These are phyloP conservation scores for Aeoliscus strigatus DNA, from an alignment of 2,797 vertebrate genomes.

Conservation along the genomic window DNA sequence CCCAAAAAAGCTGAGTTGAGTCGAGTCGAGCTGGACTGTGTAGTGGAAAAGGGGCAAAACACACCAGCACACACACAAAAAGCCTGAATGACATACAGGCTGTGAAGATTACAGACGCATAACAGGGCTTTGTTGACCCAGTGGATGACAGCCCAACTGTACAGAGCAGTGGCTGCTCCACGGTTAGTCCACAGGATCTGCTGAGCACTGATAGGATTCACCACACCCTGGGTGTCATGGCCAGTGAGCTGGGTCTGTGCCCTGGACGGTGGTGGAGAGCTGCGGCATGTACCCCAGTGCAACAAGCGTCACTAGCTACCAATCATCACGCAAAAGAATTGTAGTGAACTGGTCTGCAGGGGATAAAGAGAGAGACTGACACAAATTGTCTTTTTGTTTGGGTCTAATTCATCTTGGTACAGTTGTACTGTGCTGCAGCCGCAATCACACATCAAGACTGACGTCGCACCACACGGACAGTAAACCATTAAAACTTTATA, in stretches of 20 bases:
- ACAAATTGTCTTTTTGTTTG: too few relatives aligned
- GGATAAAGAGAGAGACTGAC: background rate
- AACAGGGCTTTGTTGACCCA: conserved; percentile 37
- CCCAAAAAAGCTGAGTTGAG: too few relatives aligned
- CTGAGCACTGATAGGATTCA: conserved; percentile 54
- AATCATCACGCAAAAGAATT: conserved; percentile 24
- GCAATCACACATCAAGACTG: conserved; percentile 9
- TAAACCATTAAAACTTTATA: background rate
- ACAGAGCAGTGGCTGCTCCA: conserved; percentile 24
- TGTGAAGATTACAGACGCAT: conserved; percentile 19
- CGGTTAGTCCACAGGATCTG: conserved; percentile 41
- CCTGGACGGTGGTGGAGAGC: conserved; percentile 51
- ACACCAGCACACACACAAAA: too few relatives aligned
- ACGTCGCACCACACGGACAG: conserved; percentile 43
- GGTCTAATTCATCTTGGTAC: conserved; percentile 20
- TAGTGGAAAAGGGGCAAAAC: too few relatives aligned
- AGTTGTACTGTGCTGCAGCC: too few relatives aligned
- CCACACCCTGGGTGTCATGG: conserved; percentile 54
- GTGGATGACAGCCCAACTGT: conserved; percentile 28
- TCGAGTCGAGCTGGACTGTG: too few relatives aligned
- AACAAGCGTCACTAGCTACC: conserved; percentile 13
- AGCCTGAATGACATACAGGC: too few relatives aligned
- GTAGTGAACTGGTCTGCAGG: conserved; percentile 11
- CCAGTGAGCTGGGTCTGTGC: conserved; percentile 52
- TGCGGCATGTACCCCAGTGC: conserved; percentile 28